phyloP scores from a whole-genome alignment of 2,888 invertebrate species.

The Sisyra terminalis region DNA sequence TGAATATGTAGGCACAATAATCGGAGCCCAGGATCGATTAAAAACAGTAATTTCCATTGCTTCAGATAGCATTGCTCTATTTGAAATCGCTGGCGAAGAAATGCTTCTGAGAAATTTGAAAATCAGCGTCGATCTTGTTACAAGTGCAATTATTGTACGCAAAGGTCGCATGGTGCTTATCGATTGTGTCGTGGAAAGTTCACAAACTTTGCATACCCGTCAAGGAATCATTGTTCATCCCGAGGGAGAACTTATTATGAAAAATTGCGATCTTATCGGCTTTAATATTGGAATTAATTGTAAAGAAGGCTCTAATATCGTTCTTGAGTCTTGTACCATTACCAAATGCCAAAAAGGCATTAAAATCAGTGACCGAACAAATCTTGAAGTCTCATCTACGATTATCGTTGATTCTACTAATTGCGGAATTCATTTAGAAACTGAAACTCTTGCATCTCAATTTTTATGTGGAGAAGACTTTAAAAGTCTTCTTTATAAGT shows the following conservation, averaged over 20 bases:
- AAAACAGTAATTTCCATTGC: too few relatives aligned
- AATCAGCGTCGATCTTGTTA: slow-evolving; percentile 32
- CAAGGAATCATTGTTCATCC: slow-evolving; percentile 35
- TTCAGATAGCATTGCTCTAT: slow-evolving; percentile 28
- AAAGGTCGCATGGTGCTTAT: slow-evolving; percentile 30
- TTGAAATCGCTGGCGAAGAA: slow-evolving; percentile 33
- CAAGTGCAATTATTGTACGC: slow-evolving; percentile 32
- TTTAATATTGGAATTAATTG: slow-evolving; percentile 34
- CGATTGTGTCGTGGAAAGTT: slow-evolving; percentile 33
- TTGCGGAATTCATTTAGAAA: too few relatives aligned
- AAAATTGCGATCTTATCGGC: slow-evolving; percentile 30
- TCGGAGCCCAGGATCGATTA: too few relatives aligned
- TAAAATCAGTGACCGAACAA: too few relatives aligned
- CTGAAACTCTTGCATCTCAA: too few relatives aligned
- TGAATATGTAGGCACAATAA: too few relatives aligned
- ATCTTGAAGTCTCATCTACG: too few relatives aligned
- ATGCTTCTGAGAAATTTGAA: slow-evolving; percentile 34
- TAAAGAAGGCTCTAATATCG: slow-evolving; percentile 13
- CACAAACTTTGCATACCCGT: slow-evolving; percentile 31
- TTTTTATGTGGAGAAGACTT: too few relatives aligned
- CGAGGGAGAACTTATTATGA: slow-evolving; percentile 26
- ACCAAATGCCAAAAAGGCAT: too few relatives aligned
- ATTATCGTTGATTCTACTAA: too few relatives aligned
- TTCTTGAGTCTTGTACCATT: too few relatives aligned
- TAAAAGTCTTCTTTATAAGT: too few relatives aligned